Conservation (phyloP, 2,113 vertebrate species). For the Phrynosoma platyrhinos region DNA sequence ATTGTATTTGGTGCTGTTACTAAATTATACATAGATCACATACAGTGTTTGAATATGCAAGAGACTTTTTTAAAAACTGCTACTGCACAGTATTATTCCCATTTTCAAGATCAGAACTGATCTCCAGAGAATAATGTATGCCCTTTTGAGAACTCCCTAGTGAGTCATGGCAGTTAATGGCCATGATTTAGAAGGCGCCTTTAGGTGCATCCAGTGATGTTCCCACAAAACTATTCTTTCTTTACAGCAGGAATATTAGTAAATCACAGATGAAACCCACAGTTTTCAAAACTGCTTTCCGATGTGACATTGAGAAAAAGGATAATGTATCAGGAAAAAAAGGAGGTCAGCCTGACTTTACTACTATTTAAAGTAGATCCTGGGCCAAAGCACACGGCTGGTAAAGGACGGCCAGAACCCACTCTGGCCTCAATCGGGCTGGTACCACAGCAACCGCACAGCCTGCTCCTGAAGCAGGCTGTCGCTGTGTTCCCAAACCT, state of each 20-base stretch:
- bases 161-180: background rate
- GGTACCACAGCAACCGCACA: too few species aligned
- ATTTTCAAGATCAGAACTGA: background rate
- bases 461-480: too few species aligned
- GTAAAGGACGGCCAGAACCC: too few species aligned
- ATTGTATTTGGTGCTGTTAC: background rate
- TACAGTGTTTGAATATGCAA: conserved; percentile 11
- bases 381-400: too few species aligned
- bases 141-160: background rate
- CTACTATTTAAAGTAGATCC: too few species aligned
- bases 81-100: background rate
- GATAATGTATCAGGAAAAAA: background rate
- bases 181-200: background rate
- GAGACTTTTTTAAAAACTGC: background rate
- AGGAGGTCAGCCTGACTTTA: too few species aligned
- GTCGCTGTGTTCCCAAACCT: too few species aligned
- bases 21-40: background rate
- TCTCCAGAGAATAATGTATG: background rate
- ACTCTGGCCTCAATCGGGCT: too few species aligned
- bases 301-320: background rate
- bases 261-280: background rate
- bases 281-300: background rate
- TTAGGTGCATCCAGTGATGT: background rate
- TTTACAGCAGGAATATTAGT: too few species aligned
- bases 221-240: background rate